These are phyloP conservation scores for Scolanthus callimorphus DNA, from an alignment of 92 coral and sea anemone species.

Conservation along the genomic window DNA sequence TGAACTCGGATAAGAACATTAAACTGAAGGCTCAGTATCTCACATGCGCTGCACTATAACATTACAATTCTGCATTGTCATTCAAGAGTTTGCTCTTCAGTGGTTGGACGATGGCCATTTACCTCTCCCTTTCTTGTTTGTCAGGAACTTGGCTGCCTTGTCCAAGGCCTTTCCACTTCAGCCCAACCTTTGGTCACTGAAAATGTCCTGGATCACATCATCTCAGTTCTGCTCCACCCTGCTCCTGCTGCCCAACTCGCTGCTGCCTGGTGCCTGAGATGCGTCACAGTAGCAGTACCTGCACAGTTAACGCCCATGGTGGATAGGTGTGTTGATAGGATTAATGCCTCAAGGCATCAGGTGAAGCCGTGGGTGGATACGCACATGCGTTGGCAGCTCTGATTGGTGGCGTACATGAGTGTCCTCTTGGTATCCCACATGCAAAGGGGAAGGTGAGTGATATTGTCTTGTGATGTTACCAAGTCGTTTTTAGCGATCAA, in stretches of 20 bases:
- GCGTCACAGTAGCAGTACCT: conserved; percentile 85
- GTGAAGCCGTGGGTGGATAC: conserved; percentile 94
- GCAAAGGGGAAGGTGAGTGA: conserved; percentile 85
- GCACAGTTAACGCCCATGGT: conserved; percentile 90
- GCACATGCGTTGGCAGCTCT: conserved; percentile 93
- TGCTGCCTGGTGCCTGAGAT: conserved; percentile 94
- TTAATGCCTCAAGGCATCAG: conserved; percentile 77
- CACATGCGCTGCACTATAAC: too few species aligned
- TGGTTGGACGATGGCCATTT: too few species aligned
- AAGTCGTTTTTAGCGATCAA: too few species aligned
- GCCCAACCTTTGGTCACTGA: conserved; percentile 81
- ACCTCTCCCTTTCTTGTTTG: too few species aligned
- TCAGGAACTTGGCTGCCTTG: conserved; percentile 90
- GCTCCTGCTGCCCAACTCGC: conserved; percentile 98
- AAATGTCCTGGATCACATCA: conserved; percentile 76
- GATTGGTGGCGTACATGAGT: conserved; percentile 90
- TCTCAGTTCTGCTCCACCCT: conserved; percentile 88
- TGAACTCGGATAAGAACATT: too few species aligned
- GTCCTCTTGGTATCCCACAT: conserved; percentile 96
- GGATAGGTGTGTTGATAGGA: conserved; percentile 87
- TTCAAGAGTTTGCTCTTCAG: too few species aligned
- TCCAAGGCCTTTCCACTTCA: conserved; percentile 89
- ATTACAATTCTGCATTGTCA: too few species aligned
- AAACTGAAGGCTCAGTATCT: too few species aligned
- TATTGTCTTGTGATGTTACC: too few species aligned